Percentiles rank a stretch among this genome's conserved stretches.
Evolutionary conservation across 1,140 invertebrate genomes (phyloP).

Genomic region (Drosophila nebulosa): DNA sequence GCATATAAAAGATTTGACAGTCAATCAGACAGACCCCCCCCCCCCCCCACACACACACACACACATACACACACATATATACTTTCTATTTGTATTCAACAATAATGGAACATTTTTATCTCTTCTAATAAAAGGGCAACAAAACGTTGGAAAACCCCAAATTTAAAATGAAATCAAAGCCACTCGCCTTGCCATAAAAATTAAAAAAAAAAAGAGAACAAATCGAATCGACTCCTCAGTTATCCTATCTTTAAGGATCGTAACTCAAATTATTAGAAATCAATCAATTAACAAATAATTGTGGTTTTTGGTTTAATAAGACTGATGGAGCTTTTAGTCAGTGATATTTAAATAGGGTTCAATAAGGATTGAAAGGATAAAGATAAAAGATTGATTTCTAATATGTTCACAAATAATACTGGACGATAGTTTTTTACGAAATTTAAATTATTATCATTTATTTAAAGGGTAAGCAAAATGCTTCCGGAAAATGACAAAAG

Average conservation of each 20-base stretch:
- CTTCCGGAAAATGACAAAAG: background rate
- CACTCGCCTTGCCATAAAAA: slow-evolving; percentile 1
- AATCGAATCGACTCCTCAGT: no score
- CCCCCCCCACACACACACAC: background rate
- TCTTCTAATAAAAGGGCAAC: slow-evolving; percentile 43
- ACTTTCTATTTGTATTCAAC: background rate
- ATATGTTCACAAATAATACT: no score
- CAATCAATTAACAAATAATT: no score
- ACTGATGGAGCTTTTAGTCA: no score
- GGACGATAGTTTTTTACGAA: no score
- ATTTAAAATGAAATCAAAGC: slow-evolving; percentile 60
- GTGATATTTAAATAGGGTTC: no score
- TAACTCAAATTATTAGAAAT: no score
- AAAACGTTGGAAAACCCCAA: slow-evolving; percentile 19
- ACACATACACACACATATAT: background rate
- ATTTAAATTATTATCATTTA: background rate
- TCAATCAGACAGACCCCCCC: slow-evolving; percentile 19
- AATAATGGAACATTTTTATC: slow-evolving; percentile 18
- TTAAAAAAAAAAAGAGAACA: slow-evolving; percentile 9
- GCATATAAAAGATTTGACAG: slow-evolving; percentile 59
- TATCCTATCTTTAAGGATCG: no score
- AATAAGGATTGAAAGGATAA: no score
- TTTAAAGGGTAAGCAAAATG: background rate
- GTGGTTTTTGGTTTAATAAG: no score
- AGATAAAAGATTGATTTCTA: no score